Evolutionary conservation across 2,888 invertebrate genomes (phyloP), one percentile per base, ranked within the genome.

Genomic region (Drosophila hamatofila): DNA sequence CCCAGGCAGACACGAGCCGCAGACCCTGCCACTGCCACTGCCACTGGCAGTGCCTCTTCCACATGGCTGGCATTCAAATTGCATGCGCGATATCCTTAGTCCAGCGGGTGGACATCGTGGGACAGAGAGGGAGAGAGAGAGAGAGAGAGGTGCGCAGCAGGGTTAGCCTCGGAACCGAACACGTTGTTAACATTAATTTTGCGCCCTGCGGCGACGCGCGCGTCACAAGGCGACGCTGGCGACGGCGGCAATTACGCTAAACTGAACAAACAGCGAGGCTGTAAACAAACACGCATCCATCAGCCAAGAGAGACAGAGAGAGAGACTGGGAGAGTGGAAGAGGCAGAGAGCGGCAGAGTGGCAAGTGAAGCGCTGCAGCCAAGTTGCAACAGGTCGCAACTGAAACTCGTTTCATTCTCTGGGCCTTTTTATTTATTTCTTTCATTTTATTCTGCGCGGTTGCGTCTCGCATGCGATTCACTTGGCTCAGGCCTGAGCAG

Each of bases 131-230:
- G 8, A 6, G 35, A 35, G 52, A 7, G 27, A 18, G 21, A 0
- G 14, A n/a, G 37, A 2, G 3, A 16, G 37, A 37, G 54, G 3
- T 9, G 30, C 3, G 30, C 30, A 11, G 11, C 30, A 30, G 30
- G 30, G 30, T 30, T 30, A 30, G 30, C 9, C 11, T 11, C 11
- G 9, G 30, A 67, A 74, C 75, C 72, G 76, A 91, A 91, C 91
- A 91, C 80, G 91, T 82, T 91, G 91, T 91, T 91, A 91, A 91
- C 91, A 91, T 91, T 91, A 90, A 91, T 91, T 91, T 91, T 84
- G 81, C 72, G 87, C 86, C 86, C 82, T 75, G 75, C 70, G 58
- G 72, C 75, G 71, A 83, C 83, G 78, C 88, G 84, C 89, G 87
- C 85, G 83, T 68, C 72, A 59, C 81, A 46, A 46, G 61, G 16